phyloP scores from a whole-genome alignment of 2,797 vertebrate species.

The Tadarida brasiliensis region DNA sequence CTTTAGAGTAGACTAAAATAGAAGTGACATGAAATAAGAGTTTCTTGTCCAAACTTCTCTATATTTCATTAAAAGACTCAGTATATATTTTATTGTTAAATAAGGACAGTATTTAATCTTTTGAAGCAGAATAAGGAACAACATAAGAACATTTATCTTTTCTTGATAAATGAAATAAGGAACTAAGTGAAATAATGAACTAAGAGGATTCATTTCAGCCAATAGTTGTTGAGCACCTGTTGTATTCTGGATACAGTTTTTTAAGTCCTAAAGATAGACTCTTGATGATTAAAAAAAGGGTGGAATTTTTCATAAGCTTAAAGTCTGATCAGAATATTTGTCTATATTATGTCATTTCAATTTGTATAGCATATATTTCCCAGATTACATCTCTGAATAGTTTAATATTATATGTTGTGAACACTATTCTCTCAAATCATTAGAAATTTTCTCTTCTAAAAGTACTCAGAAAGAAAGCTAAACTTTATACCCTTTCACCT shows the following conservation, averaged over 20 bases:
- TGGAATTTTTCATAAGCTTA: neutral
- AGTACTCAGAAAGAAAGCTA: neutral
- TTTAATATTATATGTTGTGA: neutral
- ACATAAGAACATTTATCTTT: neutral
- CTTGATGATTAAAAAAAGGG: neutral
- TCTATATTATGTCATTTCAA: neutral
- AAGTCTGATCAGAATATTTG: neutral
- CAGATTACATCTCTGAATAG: neutral
- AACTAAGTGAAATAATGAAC: neutral
- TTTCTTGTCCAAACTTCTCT: conserved; percentile 25
- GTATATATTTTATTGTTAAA: neutral
- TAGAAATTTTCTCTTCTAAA: neutral
- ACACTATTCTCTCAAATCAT: neutral
- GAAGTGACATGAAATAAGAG: conserved; percentile 34
- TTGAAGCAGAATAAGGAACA: neutral
- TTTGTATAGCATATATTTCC: neutral
- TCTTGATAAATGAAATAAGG: neutral
- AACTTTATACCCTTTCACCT: neutral
- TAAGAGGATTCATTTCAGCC: neutral
- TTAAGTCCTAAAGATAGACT: neutral
- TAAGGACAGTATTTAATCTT: neutral
- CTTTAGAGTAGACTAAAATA: conserved; percentile 35
- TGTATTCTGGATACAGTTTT: neutral
- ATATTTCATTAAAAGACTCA: conserved; percentile 43
- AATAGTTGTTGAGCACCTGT: neutral